A percentile compares a stretch with the other conserved stretches of the same genome.
Evolutionary conservation across 2,888 invertebrate species (phyloP).

Genomic region (Automeris io): DNA sequence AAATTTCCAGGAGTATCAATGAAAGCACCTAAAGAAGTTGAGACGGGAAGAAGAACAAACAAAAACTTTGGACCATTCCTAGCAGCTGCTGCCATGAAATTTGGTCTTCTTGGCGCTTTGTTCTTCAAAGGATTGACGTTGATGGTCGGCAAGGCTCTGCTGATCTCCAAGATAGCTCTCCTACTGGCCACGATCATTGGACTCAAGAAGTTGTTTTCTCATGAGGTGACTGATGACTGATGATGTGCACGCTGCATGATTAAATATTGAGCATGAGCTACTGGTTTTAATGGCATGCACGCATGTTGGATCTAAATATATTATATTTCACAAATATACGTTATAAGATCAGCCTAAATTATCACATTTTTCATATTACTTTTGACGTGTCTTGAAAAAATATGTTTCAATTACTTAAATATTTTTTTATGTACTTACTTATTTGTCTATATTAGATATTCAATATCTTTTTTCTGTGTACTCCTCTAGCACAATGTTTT

Average conservation of each 20-base stretch:
- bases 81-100: conserved; percentile 86
- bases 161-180: conserved; percentile 90
- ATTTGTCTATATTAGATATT: too few relatives aligned
- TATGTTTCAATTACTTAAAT: too few relatives aligned
- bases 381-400: too few relatives aligned
- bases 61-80: conserved; percentile 84
- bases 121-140: conserved; percentile 88
- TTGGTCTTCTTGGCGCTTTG: conserved; percentile 87
- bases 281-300: conserved; percentile 16
- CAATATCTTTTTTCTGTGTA: too few relatives aligned
- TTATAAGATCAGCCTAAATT: neutral
- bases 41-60: conserved; percentile 84
- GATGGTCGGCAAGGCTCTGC: conserved; percentile 89
- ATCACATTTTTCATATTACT: too few relatives aligned
- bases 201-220: conserved; percentile 87
- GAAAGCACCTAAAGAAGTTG: conserved; percentile 75
- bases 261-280: conserved; percentile 12
- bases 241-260: conserved; percentile 23
- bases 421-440: too few relatives aligned
- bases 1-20: conserved; percentile 84
- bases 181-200: conserved; percentile 88
- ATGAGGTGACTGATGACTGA: conserved; percentile 73
- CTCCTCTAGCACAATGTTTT: too few relatives aligned
- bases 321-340: neutral
- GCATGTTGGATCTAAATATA: neutral